Evolutionary conservation across 2,888 invertebrate genomes (phyloP).

Genomic region (Ormyrus pomaceus): DNA sequence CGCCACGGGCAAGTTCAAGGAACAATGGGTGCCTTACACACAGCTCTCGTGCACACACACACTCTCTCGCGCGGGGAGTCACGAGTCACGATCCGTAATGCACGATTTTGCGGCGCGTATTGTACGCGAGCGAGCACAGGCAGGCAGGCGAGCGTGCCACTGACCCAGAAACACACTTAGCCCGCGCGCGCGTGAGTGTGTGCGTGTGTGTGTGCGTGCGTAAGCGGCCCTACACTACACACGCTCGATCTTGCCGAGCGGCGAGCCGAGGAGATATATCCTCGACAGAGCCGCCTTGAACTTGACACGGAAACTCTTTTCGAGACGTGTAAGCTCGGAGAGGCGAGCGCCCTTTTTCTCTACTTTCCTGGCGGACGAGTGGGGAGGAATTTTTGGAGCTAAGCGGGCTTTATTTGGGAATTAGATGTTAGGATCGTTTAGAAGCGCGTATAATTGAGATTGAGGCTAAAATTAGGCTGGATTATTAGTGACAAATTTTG

Average conservation of each 20-base stretch:
- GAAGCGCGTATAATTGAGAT: too few species aligned
- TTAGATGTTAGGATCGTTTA: too few species aligned
- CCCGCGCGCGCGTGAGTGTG: constrained; percentile 52
- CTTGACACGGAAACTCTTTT: constrained; percentile 58
- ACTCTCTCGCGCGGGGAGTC: constrained; percentile 51
- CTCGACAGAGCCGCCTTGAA: constrained; percentile 40
- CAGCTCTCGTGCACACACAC: too few species aligned
- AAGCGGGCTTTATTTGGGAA: neutral
- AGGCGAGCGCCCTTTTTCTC: too few species aligned
- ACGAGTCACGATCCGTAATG: constrained; percentile 71
- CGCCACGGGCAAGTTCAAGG: constrained; percentile 55
- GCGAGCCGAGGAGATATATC: too few species aligned
- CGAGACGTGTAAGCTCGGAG: neutral
- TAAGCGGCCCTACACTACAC: neutral
- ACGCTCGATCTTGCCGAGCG: too few species aligned
- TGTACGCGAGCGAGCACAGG: neutral
- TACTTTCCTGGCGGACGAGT: too few species aligned
- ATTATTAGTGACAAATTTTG: too few species aligned
- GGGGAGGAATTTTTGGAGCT: too few species aligned
- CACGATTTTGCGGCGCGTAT: constrained; percentile 66
- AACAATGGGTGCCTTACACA: constrained; percentile 38
- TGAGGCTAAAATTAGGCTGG: too few species aligned
- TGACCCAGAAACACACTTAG: constrained; percentile 75
- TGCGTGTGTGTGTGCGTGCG: neutral
- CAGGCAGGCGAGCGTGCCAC: constrained; percentile 64